Evolutionary conservation across 2,113 vertebrate species (phyloP).

Genomic region (Todiramphus chloris): DNA sequence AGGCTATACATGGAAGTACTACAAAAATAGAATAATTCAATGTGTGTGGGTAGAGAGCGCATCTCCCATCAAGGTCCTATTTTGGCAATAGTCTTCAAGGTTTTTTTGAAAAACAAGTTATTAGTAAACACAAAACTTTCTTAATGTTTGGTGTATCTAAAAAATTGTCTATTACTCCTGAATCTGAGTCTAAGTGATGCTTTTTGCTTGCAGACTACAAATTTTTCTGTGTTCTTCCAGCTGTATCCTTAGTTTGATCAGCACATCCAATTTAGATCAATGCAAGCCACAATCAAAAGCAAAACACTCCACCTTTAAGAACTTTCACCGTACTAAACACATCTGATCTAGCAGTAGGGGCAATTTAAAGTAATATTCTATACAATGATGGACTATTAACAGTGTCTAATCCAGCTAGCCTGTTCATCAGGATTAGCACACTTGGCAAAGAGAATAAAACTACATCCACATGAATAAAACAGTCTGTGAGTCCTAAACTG

Average conservation of each 20-base stretch:
- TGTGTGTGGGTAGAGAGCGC: background rate
- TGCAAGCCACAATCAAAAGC: background rate
- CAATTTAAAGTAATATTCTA: background rate
- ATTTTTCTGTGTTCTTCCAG: background rate
- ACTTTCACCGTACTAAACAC: background rate
- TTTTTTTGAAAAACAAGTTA: background rate
- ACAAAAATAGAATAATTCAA: background rate
- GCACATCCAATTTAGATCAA: background rate
- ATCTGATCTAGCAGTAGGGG: background rate
- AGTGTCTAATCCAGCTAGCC: background rate
- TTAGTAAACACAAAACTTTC: background rate
- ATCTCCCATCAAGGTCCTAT: background rate
- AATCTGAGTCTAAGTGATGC: background rate
- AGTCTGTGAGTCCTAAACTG: background rate
- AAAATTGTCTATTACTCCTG: background rate
- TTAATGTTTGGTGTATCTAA: background rate
- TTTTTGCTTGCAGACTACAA: background rate
- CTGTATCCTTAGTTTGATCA: background rate
- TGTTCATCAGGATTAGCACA: background rate
- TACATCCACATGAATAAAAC: background rate
- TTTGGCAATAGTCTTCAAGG: background rate
- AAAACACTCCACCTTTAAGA: background rate
- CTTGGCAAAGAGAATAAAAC: background rate
- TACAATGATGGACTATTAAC: background rate
- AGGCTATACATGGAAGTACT: background rate